These are phyloP conservation scores for Phainopepla nitens DNA, from an alignment of 2,113 vertebrate genomes.

Conservation along the genomic window DNA sequence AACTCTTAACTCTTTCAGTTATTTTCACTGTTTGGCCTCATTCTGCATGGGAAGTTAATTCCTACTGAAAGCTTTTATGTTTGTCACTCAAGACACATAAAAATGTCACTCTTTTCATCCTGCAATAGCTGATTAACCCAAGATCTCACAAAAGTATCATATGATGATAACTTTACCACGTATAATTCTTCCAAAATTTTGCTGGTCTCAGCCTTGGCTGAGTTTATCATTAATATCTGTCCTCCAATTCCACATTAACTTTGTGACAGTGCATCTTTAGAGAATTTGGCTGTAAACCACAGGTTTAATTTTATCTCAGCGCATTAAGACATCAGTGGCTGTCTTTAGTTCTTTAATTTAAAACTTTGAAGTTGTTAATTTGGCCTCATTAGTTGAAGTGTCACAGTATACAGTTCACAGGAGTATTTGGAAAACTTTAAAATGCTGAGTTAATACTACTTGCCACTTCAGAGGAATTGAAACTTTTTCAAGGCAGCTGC, in stretches of 20 bases:
- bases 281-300: not conserved
- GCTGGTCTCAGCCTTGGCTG: not conserved
- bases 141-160: not conserved
- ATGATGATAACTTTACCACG: not conserved
- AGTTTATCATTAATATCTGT: not conserved
- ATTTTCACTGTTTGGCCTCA: not conserved
- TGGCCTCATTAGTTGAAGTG: not conserved
- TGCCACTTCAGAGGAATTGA: not conserved
- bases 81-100: not conserved
- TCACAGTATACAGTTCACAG: not conserved
- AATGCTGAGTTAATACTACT: not conserved
- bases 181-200: not conserved
- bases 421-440: not conserved
- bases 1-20: not conserved
- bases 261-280: not conserved
- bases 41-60: not conserved
- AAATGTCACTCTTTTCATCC: not conserved
- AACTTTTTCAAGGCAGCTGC: not conserved
- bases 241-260: not conserved
- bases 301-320: not conserved
- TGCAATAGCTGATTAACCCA: not conserved
- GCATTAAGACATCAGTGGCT: not conserved
- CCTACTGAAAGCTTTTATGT: not conserved
- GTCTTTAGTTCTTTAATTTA: not conserved
- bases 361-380: slow-evolving; percentile 8